These are phyloP conservation scores for Rhegmatorhina hoffmannsi DNA, from an alignment of 2,113 vertebrate species.

Conservation along the genomic window DNA sequence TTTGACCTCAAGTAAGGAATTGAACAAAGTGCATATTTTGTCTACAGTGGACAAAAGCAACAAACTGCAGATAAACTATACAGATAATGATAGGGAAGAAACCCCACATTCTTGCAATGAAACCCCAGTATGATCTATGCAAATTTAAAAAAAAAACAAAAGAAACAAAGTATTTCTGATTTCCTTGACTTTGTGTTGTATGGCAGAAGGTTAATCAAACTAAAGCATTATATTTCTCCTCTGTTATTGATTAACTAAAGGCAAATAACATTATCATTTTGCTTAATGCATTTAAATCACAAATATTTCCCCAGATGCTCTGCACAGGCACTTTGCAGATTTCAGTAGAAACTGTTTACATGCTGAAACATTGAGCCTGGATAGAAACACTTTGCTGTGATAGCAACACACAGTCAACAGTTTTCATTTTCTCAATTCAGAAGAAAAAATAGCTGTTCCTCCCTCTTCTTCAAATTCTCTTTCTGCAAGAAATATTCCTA, in stretches of 20 bases:
- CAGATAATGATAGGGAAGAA: background rate
- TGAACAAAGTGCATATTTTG: constrained; percentile 73
- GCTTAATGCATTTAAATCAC: constrained; percentile 47
- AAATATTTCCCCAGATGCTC: constrained; percentile 41
- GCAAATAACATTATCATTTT: constrained; percentile 44
- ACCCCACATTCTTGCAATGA: background rate
- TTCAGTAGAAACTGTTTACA: constrained; percentile 37
- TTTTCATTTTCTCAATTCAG: constrained; percentile 43
- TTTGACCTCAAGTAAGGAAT: constrained; percentile 67
- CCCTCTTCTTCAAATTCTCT: background rate
- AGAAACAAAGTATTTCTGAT: background rate
- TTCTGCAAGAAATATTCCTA: constrained; percentile 7
- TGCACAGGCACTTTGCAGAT: background rate
- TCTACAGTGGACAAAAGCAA: constrained; percentile 19
- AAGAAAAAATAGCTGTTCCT: background rate
- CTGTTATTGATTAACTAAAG: constrained; percentile 60
- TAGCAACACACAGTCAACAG: constrained; percentile 7
- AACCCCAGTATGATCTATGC: background rate
- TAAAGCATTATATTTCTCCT: constrained; percentile 12
- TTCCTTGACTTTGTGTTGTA: constrained; percentile 35
- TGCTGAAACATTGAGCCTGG: background rate
- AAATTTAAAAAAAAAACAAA: background rate
- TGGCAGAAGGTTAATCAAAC: constrained; percentile 25
- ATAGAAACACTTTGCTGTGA: constrained; percentile 13
- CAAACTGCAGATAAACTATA: constrained; percentile 37